Evolutionary conservation across 1,140 invertebrate genomes (phyloP).

Genomic region (Solenopsis fugax): DNA sequence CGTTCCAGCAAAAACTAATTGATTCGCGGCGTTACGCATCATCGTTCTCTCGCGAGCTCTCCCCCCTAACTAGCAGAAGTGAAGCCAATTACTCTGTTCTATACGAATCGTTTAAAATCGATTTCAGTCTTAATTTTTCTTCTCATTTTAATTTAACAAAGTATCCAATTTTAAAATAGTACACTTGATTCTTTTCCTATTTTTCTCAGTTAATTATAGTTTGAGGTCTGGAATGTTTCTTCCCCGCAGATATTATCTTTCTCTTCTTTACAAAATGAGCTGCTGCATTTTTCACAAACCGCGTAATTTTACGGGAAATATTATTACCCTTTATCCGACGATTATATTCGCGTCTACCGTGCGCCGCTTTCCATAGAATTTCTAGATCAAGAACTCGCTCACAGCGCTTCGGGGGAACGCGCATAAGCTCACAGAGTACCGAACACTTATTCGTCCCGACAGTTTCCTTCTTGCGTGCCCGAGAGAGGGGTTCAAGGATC

Average conservation of each 20-base stretch:
- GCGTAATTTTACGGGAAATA: background rate
- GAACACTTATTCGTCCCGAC: slow-evolving; percentile 32
- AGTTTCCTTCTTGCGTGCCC: slow-evolving; percentile 34
- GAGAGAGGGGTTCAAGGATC: slow-evolving; percentile 42
- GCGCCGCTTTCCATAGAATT: slow-evolving; percentile 12
- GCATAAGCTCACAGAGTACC: slow-evolving; percentile 37
- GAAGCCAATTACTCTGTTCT: background rate
- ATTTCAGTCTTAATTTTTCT: background rate
- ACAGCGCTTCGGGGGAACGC: background rate
- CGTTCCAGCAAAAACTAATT: slow-evolving; percentile 7
- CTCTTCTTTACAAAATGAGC: background rate
- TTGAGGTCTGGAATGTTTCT: background rate
- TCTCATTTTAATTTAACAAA: background rate
- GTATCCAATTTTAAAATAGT: background rate
- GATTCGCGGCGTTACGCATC: background rate
- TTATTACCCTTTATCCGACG: background rate
- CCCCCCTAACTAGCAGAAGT: background rate
- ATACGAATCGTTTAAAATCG: background rate
- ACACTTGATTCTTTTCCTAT: no score
- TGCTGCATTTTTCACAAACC: background rate
- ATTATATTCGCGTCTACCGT: background rate
- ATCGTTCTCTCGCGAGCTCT: background rate
- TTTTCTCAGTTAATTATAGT: background rate
- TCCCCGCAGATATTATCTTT: background rate
- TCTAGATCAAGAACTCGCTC: slow-evolving; percentile 14